Percentiles rank a stretch among this genome's conserved stretches.
Conservation (phyloP, 2,888 invertebrate genomes). For the Blomia tropicalis region DNA sequence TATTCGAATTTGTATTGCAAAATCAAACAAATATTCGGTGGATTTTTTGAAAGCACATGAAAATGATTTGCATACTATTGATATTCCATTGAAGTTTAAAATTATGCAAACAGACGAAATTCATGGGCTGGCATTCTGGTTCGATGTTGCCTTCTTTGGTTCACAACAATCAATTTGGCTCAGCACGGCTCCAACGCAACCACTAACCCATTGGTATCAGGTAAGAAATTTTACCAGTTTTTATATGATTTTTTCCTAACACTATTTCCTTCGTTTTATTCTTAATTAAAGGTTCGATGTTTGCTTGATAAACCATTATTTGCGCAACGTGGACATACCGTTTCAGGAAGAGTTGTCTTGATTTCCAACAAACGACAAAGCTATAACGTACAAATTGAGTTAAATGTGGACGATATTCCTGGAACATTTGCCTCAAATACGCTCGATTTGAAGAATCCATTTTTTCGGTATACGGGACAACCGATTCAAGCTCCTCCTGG, state of each 20-base stretch:
- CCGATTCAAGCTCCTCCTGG: conserved; percentile 84
- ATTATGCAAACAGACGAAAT: conserved; percentile 80
- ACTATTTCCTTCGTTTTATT: not conserved
- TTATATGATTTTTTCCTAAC: not conserved
- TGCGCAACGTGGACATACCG: conserved; percentile 76
- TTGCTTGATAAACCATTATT: conserved; percentile 81
- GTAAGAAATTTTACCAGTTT: not conserved
- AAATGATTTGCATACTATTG: conserved; percentile 78
- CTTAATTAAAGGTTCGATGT: conserved; percentile 54
- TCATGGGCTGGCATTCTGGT: conserved; percentile 97
- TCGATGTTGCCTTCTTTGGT: conserved; percentile 91
- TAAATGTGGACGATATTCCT: conserved; percentile 71
- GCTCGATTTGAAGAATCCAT: conserved; percentile 57
- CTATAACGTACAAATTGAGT: conserved; percentile 91
- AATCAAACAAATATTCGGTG: conserved; percentile 76
- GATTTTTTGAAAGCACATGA: conserved; percentile 84
- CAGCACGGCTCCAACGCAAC: conserved; percentile 92
- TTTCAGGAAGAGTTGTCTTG: conserved; percentile 70
- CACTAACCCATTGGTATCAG: conserved; percentile 89
- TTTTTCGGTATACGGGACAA: conserved; percentile 63
- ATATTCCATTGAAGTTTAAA: conserved; percentile 84
- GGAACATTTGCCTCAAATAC: conserved; percentile 56
- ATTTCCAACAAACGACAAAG: conserved; percentile 91
- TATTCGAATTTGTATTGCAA: conserved; percentile 86
- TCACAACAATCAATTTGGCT: conserved; percentile 77